Conservation (phyloP, 2,888 invertebrate species). For the Drosophila quinaria region DNA sequence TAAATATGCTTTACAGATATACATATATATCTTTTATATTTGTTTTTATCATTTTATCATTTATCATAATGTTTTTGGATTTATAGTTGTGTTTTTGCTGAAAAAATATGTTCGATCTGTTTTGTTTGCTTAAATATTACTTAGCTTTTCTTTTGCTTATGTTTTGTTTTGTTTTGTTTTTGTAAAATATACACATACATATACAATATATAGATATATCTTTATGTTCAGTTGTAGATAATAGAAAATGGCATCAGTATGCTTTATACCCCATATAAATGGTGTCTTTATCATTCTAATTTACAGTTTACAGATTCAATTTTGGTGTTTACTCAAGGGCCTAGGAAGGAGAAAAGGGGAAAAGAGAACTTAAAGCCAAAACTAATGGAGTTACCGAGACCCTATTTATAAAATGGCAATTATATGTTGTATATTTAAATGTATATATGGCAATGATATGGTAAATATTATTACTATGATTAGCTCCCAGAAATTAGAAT, state of each 20-base stretch:
- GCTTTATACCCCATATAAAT: slow-evolving; percentile 30
- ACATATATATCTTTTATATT: slow-evolving; percentile 40
- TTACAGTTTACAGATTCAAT: slow-evolving; percentile 39
- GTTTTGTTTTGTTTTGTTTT: slow-evolving; percentile 28
- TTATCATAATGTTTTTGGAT: slow-evolving; percentile 33
- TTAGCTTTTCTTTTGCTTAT: slow-evolving; percentile 47
- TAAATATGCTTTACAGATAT: slow-evolving; percentile 68
- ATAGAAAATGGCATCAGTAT: slow-evolving; percentile 57
- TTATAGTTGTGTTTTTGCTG: slow-evolving; percentile 52
- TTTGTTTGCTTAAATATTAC: slow-evolving; percentile 63
- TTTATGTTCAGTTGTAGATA: slow-evolving; percentile 69
- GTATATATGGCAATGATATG: slow-evolving; percentile 76
- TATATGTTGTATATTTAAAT: slow-evolving; percentile 29
- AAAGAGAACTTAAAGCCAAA: slow-evolving; percentile 8
- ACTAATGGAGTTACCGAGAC: slow-evolving; percentile 55
- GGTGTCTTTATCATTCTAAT: slow-evolving; percentile 53
- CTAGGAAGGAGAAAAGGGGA: slow-evolving; percentile 21
- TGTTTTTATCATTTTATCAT: slow-evolving; percentile 33
- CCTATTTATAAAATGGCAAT: slow-evolving; percentile 30
- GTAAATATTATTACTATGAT: slow-evolving; percentile 59
- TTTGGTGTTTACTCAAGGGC: slow-evolving; percentile 49
- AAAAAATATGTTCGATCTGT: slow-evolving; percentile 76
- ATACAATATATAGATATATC: slow-evolving; percentile 71
- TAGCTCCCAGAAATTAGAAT: slow-evolving; percentile 24
- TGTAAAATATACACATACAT: slow-evolving; percentile 80